Evolutionary conservation across 2,797 vertebrate species (phyloP), one percentile per base, ranked within the genome.

Genomic region (Coregonus suidteri): DNA sequence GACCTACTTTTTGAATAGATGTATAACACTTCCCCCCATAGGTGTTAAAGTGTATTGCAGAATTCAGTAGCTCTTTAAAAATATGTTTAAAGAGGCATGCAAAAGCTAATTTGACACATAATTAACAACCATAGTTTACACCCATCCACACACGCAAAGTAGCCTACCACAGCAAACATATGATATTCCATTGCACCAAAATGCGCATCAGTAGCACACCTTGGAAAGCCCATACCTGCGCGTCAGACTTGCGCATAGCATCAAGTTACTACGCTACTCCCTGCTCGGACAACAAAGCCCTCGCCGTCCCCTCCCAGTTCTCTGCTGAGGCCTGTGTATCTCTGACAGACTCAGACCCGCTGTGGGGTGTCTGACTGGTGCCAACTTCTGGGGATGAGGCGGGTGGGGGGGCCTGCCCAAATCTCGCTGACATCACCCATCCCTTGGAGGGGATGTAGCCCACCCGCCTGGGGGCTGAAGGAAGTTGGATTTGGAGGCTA

Each of bases 241-340:
- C 20, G 11, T 78, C 47, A 68, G 70, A 69, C 62, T 78, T 78
- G 77, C 77, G 71, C 77, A 78, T 30, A 73, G 70, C 71, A 56
- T 76, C 69, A 59, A 35, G 73, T 76, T 76, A 68, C 75, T 31
- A 71, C 34, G 6, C n/a, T 13, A 54, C 56, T 37, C 66, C 65
- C 59, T 68, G 30, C 75, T 71, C 67, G 20, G 70, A 20, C 66
- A 41, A 11, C 53, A 11, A 7, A 25, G 41, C 41, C 41, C 41
- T 47, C 41, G 11, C 9, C 41, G 41, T 3, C 41, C 41, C 41
- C 41, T 47, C 41, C 41, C 9, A 47, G 41, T 47, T 47, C 9
- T 64, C 20, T 72, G 4, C 41, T 37, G 11, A 30, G 72, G 72
- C 72, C 34, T 74, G 34, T 62, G 54, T 59, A 34, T 74, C 34